Base-by-base conservation (phyloP, 1,140 invertebrate species). In the Plectus sambesii region DNA sequence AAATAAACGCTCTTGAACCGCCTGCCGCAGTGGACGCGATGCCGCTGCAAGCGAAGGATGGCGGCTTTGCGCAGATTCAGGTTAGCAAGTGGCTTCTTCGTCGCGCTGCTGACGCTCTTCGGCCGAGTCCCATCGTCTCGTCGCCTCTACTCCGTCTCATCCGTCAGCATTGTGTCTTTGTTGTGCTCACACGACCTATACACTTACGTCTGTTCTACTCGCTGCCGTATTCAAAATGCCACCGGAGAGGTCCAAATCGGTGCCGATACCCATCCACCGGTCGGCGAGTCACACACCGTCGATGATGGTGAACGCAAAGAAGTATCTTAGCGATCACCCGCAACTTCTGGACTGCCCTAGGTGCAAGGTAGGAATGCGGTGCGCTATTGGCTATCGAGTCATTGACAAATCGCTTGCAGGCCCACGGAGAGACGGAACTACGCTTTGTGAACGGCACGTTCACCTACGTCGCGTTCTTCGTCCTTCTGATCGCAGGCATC, bases 251-350 rank as follows among this genome's bases (percentile, higher is more conserved):
- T 54, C 42, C 44, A 56, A 48, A 8, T 51, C 54, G 12, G 23
- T 44, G 6, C 55, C 55, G 5, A 58, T 57, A 3, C 56, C 50
- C 12, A 58, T 57, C 20, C 55, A 57, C 27, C 51, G 60, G 42
- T 56, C 55, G 6, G 55, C 59, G 6, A 55, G 51, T 12, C 53
- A 61, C 37, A 61, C 60, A 12, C 61, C 61, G n/a, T 63, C 61
- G 2, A 58, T 63, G 54, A 42, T 63, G 38, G 61, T 62, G 17
- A 63, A 63, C 43, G 58, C 60, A 5, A 63, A 63, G 44, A 63
- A 63, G 47, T 62, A 55, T 35, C 58, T 63, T 2, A 58, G 55
- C 39, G 61, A 63, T 47, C 39, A 56, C 35, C 61, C 61, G 20
- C 61, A 63, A 27, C 46, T 63, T 30, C 25, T 63, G 17, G 61